Evolutionary conservation across 2,888 invertebrate species (phyloP).

Genomic region (Drosophila nigricruria): DNA sequence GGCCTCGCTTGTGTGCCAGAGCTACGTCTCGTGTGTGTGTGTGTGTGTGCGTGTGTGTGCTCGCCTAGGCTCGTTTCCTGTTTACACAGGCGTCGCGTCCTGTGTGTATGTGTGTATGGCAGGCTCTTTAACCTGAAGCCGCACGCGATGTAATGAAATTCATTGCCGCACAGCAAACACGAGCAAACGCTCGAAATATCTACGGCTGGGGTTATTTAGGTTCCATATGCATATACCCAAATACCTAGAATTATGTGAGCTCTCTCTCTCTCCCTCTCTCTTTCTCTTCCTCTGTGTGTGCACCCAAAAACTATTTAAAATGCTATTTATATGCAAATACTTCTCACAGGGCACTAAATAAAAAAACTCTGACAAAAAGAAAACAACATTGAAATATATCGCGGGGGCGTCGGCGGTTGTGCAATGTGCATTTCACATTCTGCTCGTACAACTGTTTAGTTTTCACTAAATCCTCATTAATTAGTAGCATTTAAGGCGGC

Average conservation of each 20-base stretch:
- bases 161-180: constrained; percentile 47
- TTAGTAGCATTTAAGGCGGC: constrained; percentile 81
- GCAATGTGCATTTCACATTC: constrained; percentile 69
- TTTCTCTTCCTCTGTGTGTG: constrained; percentile 13
- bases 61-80: constrained; percentile 75
- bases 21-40: too few species aligned
- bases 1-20: constrained; percentile 24
- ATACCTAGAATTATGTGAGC: constrained; percentile 61
- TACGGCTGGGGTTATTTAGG: constrained; percentile 46
- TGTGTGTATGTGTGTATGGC: constrained; percentile 29
- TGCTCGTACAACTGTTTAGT: constrained; percentile 65
- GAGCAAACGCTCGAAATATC: constrained; percentile 40
- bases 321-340: constrained; percentile 81
- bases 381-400: constrained; percentile 38
- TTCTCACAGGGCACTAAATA: constrained; percentile 37
- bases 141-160: constrained; percentile 69
- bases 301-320: constrained; percentile 77
- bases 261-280: neutral
- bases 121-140: constrained; percentile 53
- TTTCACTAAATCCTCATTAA: constrained; percentile 82
- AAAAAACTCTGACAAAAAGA: constrained; percentile 20
- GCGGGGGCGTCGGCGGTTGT: constrained; percentile 45
- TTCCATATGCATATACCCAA: constrained; percentile 38
- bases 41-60: constrained; percentile 3
- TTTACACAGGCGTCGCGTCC: constrained; percentile 74